phyloP scores from a whole-genome alignment of 2,113 vertebrate genomes.

The Brachypteracias leptosomus region DNA sequence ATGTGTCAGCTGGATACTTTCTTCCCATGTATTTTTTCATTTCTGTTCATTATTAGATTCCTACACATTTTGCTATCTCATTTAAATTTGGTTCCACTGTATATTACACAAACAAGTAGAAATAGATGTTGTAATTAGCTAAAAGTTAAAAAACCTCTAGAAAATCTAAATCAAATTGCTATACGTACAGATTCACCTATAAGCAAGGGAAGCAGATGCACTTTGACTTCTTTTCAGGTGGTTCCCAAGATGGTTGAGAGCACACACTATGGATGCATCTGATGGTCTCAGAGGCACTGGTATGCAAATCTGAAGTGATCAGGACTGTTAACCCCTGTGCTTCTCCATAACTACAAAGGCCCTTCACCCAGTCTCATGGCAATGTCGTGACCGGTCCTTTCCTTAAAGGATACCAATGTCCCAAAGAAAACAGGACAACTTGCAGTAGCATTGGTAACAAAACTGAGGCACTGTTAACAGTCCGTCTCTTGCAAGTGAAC shows the following conservation, averaged over 20 bases:
- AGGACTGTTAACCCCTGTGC: background rate
- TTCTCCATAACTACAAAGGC: background rate
- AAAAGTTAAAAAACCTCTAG: background rate
- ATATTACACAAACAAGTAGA: background rate
- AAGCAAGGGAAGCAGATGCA: background rate
- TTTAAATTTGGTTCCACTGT: background rate
- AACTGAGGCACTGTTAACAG: background rate
- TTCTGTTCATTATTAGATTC: background rate
- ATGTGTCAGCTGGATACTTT: background rate
- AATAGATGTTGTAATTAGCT: background rate
- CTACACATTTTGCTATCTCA: background rate
- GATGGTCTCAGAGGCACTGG: background rate
- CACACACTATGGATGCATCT: background rate
- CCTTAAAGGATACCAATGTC: background rate
- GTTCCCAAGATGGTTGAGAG: background rate
- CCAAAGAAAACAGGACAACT: background rate
- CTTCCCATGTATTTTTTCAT: background rate
- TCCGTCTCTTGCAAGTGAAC: background rate
- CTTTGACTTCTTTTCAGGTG: background rate
- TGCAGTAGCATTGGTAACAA: background rate
- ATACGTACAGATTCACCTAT: background rate
- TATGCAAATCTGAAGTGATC: background rate
- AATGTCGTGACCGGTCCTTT: background rate
- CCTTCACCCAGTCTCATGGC: background rate
- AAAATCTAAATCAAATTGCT: background rate